Base-by-base conservation (phyloP, 1,140 invertebrate species). In the Zaprionus africanus region DNA sequence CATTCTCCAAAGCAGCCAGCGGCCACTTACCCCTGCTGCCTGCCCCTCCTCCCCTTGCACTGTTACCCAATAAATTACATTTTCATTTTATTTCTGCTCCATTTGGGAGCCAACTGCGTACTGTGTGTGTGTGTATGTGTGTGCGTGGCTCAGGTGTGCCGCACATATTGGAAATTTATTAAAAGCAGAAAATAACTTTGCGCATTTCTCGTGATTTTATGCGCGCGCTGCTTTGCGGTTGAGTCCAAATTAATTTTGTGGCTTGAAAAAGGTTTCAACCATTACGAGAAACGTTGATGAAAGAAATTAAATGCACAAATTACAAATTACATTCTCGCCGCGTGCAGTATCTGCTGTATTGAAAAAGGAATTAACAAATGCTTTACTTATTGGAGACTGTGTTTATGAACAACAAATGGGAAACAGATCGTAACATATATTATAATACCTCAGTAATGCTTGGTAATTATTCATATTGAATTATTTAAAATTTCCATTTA, bases 11-110 rank as follows among this genome's bases (percentile, higher is more conserved):
- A 53, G 34, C 67, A 46, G 46, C 7, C 5, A 28, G n/a, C 9
- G 17, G 17, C 19, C 17, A 24, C 31, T 41, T 26, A 11, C 65
- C 17, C 49, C 46, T 41, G 60, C 41, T 2, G 2, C 22, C 22
- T 0, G 1, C 2, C 22, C 22, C 22, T 1, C 22, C 22, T n/a
- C 34, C 17, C 43, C 5, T 61, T 6, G 56, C 11, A 6, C 31
- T 13, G 49, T 19, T 57, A n/a, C 19, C 38, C 57, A 71, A 59
- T 79, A 82, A 81, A 88, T 88, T 81, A 81, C 66, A 90, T 81
- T 83, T 84, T 81, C 74, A 69, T 71, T 88, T 84, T 81, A 77
- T 72, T 79, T 81, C 57, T 62, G 76, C 74, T 87, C 61, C 81
- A 61, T 73, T 70, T 63, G 61, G 51, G 53, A 53, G 26, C 51